Conservation (phyloP, 2,113 vertebrate species). For the Labeo rohita region DNA sequence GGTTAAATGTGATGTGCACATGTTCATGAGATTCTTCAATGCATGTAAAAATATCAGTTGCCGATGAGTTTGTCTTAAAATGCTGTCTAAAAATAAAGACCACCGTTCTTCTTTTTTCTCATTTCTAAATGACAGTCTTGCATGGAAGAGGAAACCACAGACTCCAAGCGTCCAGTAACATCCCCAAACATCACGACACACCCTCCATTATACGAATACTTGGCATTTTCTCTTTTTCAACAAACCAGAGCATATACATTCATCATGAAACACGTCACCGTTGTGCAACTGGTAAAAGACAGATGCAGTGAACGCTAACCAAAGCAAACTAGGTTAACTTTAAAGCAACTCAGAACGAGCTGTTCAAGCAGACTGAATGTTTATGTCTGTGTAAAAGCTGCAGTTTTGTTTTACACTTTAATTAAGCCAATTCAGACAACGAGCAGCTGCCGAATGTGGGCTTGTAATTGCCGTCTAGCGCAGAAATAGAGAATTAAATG, state of each 20-base stretch:
- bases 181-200: constrained; percentile 40
- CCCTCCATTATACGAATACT: constrained; percentile 43
- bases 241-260: constrained; percentile 26
- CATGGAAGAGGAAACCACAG: constrained; percentile 30
- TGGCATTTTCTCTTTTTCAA: constrained; percentile 42
- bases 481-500: constrained; percentile 24
- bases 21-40: background rate
- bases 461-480: background rate
- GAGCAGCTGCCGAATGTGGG: constrained; percentile 2
- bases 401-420: background rate
- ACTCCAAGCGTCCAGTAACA: constrained; percentile 24
- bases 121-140: constrained; percentile 23
- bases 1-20: background rate
- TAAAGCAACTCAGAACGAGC: background rate
- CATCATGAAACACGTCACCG: background rate
- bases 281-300: background rate
- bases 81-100: background rate
- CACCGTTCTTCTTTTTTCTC: background rate
- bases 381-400: constrained; percentile 2
- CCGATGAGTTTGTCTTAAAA: background rate
- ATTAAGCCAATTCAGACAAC: constrained; percentile 28
- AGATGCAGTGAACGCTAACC: background rate
- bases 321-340: background rate
- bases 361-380: background rate
- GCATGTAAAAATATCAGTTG: background rate